Evolutionary conservation across 2,888 invertebrate species (phyloP), one percentile per base, ranked within the genome.

Genomic region (Chrysomela aeneicollis): DNA sequence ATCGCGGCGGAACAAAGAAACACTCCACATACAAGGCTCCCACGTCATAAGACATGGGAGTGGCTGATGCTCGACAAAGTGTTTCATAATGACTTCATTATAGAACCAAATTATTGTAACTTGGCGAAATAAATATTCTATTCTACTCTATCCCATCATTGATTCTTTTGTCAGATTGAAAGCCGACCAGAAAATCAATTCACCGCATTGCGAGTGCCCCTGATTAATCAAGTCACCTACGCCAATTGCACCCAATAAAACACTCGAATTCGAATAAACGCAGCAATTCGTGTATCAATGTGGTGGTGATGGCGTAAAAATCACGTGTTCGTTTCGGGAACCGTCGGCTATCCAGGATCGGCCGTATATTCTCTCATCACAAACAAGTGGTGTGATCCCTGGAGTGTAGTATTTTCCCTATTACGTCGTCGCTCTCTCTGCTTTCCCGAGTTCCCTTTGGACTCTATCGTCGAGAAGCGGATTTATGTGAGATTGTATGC

Each of bases 341-440:
- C 30, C 58, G 54, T 49, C 57, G 32, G 49, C 54, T 49, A 55
- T 53, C 47, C 64, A 68, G 69, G 69, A 67, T 70, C 68, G 68
- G 64, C 61, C 60, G 66, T 70, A 70, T 69, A 68, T 69, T 59
- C 61, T 63, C 63, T 66, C 72, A 70, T 70, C 69, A 65, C 69
- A 67, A 70, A 66, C 67, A 67, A 70, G 67, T 69, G 67, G 63
- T 59, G 58, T 69, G 58, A 61, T 70, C 70, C 67, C 70, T 60
- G 47, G 68, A 49, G 71, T 64, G 69, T 67, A 67, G 69, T 73
- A 73, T 70, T 69, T 73, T 69, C 54, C 51, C 63, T 69, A 69
- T 69, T 70, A 73, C 71, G 68, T 70, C 69, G 64, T 60, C 61
- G 68, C 68, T 73, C 67, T 70, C 69, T 66, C 61, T 62, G 68